These are phyloP conservation scores for Melanaphis sacchari DNA, from an alignment of 1,140 invertebrate genomes.

Conservation along the genomic window DNA sequence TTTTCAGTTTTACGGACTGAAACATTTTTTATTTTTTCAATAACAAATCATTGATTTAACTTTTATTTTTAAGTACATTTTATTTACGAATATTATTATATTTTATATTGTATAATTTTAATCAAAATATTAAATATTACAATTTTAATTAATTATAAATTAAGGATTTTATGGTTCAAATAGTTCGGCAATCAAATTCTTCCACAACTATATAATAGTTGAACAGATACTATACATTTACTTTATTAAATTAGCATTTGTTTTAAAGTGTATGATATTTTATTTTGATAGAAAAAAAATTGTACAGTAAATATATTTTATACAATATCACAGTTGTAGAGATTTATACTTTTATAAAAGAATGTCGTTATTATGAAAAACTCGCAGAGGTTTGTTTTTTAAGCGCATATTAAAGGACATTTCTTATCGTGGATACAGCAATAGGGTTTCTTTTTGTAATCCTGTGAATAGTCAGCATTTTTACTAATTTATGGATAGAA, in stretches of 20 bases:
- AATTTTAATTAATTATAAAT: not conserved
- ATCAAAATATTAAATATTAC: not conserved
- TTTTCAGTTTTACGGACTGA: not conserved
- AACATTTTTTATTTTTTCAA: not conserved
- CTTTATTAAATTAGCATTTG: not conserved
- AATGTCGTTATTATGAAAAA: not conserved
- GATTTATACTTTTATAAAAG: not conserved
- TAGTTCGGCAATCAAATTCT: not conserved
- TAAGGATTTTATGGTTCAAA: no score
- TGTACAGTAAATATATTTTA: not conserved
- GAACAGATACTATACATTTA: not conserved
- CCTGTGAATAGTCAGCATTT: not conserved
- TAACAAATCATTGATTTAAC: not conserved
- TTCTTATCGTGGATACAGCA: not conserved
- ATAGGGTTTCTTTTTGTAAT: constrained; percentile 14
- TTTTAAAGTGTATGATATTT: not conserved
- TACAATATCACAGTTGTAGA: not conserved
- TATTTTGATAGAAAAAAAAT: not conserved
- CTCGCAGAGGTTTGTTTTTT: not conserved
- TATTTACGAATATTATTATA: not conserved
- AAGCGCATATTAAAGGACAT: not conserved
- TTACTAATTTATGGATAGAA: not conserved
- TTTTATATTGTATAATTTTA: not conserved
- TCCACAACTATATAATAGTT: not conserved
- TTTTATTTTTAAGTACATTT: not conserved